phyloP scores from a whole-genome alignment of 2,113 vertebrate genomes.

The Solea senegalensis region DNA sequence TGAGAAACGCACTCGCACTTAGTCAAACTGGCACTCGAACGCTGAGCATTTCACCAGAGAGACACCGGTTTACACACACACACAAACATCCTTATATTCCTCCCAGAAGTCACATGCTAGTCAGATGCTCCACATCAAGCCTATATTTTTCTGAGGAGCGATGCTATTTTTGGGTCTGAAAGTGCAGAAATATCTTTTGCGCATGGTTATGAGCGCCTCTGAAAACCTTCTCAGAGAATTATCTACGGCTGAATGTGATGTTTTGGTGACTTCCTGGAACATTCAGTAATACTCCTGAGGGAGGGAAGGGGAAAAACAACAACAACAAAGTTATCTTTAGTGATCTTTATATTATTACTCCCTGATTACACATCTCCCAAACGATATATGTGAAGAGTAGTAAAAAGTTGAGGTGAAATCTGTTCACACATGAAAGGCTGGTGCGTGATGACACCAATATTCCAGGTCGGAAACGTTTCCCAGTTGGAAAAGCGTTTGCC shows the following conservation, averaged over 20 bases:
- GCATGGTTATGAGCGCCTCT: not conserved
- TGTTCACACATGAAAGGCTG: too few species aligned
- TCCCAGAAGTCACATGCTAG: slow-evolving; percentile 28
- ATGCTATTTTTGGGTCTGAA: slow-evolving; percentile 6
- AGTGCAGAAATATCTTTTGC: slow-evolving; percentile 1
- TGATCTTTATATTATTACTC: slow-evolving; percentile 17
- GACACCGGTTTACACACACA: not conserved
- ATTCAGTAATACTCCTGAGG: not conserved
- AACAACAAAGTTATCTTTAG: not conserved
- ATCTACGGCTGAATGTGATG: slow-evolving; percentile 17
- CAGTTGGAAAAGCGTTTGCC: slow-evolving; percentile 29
- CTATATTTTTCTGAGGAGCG: not conserved
- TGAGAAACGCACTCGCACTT: slow-evolving; percentile 1
- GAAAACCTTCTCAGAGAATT: slow-evolving; percentile 16
- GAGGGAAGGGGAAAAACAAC: slow-evolving; percentile 15
- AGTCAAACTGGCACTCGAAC: not conserved
- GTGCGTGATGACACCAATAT: slow-evolving; percentile 47
- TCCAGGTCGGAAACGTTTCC: slow-evolving; percentile 54
- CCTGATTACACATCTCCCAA: slow-evolving; percentile 16
- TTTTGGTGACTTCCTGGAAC: slow-evolving; percentile 31
- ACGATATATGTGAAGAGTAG: slow-evolving; percentile 12
- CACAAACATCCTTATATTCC: slow-evolving; percentile 3
- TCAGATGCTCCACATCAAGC: slow-evolving; percentile 1
- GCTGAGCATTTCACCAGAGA: slow-evolving; percentile 14
- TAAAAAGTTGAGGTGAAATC: slow-evolving; percentile 28